Conservation (phyloP, 2,888 invertebrate species). For the Oxyscelio sp. region DNA sequence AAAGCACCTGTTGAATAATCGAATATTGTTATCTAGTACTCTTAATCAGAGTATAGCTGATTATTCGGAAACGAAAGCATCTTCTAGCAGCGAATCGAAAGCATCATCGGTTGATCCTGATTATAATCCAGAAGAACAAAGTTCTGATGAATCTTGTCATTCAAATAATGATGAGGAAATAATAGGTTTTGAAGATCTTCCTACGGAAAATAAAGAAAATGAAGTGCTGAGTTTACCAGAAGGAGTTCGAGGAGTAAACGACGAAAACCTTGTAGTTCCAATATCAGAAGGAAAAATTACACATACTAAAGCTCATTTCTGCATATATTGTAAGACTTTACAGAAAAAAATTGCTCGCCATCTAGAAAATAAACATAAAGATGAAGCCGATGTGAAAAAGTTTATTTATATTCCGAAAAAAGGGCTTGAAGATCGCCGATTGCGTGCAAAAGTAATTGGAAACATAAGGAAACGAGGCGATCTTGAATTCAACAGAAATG, state of each 20-base stretch:
- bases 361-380: not conserved
- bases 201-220: not conserved
- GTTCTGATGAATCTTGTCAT: no score
- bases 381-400: not conserved
- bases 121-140: not conserved
- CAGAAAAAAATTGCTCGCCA: constrained; percentile 22
- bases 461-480: constrained; percentile 8
- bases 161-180: no score
- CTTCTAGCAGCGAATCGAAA: not conserved
- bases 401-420: not conserved
- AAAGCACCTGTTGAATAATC: no score
- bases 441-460: not conserved
- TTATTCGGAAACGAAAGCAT: no score
- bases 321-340: constrained; percentile 26
- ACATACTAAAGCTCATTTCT: constrained; percentile 5
- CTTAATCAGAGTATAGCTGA: no score
- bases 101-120: constrained; percentile 1
- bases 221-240: constrained; percentile 5
- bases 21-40: no score
- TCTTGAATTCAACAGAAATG: constrained; percentile 6
- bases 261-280: not conserved
- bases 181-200: no score
- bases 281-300: constrained; percentile 5
- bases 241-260: constrained; percentile 7
- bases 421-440: not conserved